Evolutionary conservation across 2,113 vertebrate species (phyloP), one percentile per base, ranked within the genome.

Genomic region (Oreochromis niloticus): DNA sequence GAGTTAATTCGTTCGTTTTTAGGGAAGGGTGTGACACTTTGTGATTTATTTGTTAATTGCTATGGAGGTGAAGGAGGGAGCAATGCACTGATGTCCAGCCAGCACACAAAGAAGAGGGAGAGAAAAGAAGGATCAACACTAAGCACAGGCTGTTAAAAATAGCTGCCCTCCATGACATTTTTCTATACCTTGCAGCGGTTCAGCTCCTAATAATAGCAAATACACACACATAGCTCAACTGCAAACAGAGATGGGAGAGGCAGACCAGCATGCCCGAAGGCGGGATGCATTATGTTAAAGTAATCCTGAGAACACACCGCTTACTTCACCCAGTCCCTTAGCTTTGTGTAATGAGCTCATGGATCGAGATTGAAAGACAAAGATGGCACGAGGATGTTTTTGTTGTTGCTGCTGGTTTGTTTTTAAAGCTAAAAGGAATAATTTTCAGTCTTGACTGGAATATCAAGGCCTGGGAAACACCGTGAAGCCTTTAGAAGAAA

Each of bases 191-290:
- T 95, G 84, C 88, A 95, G 95, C 91, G 79, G 80, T 87, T 92
- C 88, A 91, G 81, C 43, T 82, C 90, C 95, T 96, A 95, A 96
- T 96, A 95, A 96, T 95, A 97, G 95, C 87, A 92, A 92, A 93
- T 86, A 92, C 86, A 92, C 89, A 89, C 91, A 82, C 82, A 84
- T 82, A 85, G 90, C 95, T 95, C 80, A 66, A 89, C 61, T 84
- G 92, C 92, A 95, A 93, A 95, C 92, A 92, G 55, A 93, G 80
- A 24, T 50, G 81, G 83, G 83, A 61, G 82, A 80, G 83, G 90
- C 91, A 80, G 90, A 88, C 48, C 83, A 92, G 90, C 83, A 83
- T 81, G 82, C 92, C 94, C 52, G 59, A 41, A 89, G 93, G 93
- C 88, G 59, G 84, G 85, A 93, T 91, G 75, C 52, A 22, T 89